These are phyloP conservation scores for Paradoxurus hermaphroditus DNA, from an alignment of 2,113 vertebrate genomes.

Conservation along the genomic window DNA sequence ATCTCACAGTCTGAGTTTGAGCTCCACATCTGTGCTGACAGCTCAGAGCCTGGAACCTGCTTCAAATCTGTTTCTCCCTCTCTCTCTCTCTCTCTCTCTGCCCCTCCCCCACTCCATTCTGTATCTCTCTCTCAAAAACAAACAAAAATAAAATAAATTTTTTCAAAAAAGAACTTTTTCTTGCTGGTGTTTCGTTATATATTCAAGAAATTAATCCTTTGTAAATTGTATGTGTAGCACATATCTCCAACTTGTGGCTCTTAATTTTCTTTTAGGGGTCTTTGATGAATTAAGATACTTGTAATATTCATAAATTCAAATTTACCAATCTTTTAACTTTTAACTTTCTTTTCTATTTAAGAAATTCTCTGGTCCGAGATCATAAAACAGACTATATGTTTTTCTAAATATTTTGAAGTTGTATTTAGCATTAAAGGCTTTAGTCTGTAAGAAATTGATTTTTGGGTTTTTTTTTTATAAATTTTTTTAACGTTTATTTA, in stretches of 20 bases:
- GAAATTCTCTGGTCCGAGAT: conserved; percentile 10
- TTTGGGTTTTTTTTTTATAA: too few species aligned
- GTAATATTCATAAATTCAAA: not conserved
- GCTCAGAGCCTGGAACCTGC: too few species aligned
- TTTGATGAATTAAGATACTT: not conserved
- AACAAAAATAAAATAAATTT: too few species aligned
- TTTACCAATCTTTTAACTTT: not conserved
- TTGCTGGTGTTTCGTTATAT: not conserved
- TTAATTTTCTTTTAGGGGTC: not conserved
- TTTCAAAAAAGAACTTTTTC: not conserved
- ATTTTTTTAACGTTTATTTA: too few species aligned
- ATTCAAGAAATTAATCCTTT: not conserved
- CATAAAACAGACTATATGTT: not conserved
- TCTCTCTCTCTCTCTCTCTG: too few species aligned
- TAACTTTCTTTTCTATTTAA: not conserved
- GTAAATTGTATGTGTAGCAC: not conserved
- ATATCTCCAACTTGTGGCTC: not conserved
- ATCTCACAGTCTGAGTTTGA: too few species aligned
- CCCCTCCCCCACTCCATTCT: too few species aligned
- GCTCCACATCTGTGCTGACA: too few species aligned
- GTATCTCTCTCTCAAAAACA: too few species aligned
- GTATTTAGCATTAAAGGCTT: not conserved
- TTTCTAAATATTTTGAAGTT: not conserved
- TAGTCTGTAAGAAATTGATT: not conserved
- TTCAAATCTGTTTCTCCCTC: too few species aligned